phyloP scores from a whole-genome alignment of 2,113 vertebrate species.

The Guaruba guarouba region DNA sequence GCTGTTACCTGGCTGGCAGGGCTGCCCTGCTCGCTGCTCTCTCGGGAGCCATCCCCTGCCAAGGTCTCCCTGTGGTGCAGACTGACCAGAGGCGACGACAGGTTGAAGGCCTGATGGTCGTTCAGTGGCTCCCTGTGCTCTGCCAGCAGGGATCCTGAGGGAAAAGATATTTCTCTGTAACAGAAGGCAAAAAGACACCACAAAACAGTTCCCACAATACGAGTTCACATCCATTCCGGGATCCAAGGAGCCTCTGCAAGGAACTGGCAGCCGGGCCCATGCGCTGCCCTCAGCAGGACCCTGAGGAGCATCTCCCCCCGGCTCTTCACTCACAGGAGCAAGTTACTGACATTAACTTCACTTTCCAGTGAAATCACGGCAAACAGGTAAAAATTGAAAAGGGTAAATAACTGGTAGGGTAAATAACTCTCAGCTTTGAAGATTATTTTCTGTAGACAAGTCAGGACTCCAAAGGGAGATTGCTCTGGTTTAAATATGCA shows the following conservation, averaged over 20 bases:
- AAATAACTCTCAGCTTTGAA: not conserved
- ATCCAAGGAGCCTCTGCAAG: not conserved
- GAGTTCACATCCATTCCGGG: not conserved
- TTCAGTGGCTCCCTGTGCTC: accelerated
- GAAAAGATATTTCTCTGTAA: not conserved
- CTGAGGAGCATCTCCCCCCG: not conserved
- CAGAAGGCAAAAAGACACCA: not conserved
- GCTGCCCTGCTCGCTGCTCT: not conserved
- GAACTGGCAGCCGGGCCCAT: accelerated
- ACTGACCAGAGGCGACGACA: not conserved
- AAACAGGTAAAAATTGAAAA: not conserved
- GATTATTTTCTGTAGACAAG: not conserved
- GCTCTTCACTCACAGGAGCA: not conserved
- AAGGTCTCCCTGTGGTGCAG: accelerated
- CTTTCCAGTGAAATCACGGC: not conserved
- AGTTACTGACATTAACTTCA: not conserved
- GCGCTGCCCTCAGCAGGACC: not conserved
- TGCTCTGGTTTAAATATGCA: not conserved
- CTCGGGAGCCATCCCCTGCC: not conserved
- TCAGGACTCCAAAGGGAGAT: not conserved
- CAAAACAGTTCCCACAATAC: accelerated
- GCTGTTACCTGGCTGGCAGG: slow-evolving; percentile 50
- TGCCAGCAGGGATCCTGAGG: not conserved
- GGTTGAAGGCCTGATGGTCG: accelerated
- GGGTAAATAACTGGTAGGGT: not conserved